Evolutionary conservation across 2,113 vertebrate species (phyloP), one percentile per base, ranked within the genome.

Genomic region (Athene cunicularia): DNA sequence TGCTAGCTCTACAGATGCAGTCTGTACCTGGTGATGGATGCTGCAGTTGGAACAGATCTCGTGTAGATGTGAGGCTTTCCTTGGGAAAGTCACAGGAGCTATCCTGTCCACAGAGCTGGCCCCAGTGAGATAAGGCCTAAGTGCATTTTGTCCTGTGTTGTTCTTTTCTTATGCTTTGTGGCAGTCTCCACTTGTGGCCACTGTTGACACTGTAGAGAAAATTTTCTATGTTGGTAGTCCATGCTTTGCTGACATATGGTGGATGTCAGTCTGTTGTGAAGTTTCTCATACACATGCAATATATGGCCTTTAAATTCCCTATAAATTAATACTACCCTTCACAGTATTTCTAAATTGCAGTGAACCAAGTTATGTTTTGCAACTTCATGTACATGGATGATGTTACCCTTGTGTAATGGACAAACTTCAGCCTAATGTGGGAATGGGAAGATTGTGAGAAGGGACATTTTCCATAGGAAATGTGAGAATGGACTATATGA

Each of bases 391-490:
- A 53, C 49, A 32, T 20, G 39, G 26, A 64, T 81, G 63, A 11
- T 26, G 2, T 56, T 75, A 85, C 27, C 5, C 49, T 70, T 14
- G 14, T 75, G 47, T 68, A 74, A 85, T 15, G 56, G 56, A 71
- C 64, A 89, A 94, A 77, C 3, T 83, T 88, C 15, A 92, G 26
- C 20, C 49, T 75, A 43, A 91, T 41, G 17, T 80, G 49, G 47
- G 62, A 92, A 70, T 23, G 9, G 12, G 49, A 80, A 76, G 76
- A 77, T 15, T 58, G 32, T 32, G 23, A 85, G 60, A 96, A 85
- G 23, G 53, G 77, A 37, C 12, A 62, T 76, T 93, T 96, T 94
- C 58, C 70, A 45, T 35, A 66, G 56, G 58, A 94, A 85, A 93
- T 79, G 28, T 20, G 39, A 90, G 50, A 74, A 89, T 37, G 33